Conservation (phyloP, 2,888 invertebrate species). For the Drosophila glabriapex region DNA sequence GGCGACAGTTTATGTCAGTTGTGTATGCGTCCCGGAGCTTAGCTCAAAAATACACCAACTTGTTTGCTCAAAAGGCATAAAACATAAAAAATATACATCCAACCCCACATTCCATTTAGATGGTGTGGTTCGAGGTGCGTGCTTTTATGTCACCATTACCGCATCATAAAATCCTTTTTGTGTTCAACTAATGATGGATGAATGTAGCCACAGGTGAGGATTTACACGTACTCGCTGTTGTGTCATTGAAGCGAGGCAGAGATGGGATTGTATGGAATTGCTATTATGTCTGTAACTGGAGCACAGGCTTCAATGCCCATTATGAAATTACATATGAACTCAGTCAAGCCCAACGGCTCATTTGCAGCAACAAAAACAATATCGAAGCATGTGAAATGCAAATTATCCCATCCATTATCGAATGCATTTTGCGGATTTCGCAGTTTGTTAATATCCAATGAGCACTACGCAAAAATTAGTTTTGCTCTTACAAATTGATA, state of each 20-base stretch:
- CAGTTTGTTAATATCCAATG: constrained; percentile 38
- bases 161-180: constrained; percentile 81
- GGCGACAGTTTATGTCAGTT: constrained; percentile 50
- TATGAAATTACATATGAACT: constrained; percentile 40
- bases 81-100: constrained; percentile 57
- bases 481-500: constrained; percentile 54
- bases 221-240: constrained; percentile 7
- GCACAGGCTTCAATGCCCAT: constrained; percentile 40
- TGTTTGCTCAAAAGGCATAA: constrained; percentile 80
- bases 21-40: constrained; percentile 45
- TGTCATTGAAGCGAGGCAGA: neutral
- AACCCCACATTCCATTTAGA: constrained; percentile 3
- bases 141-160: constrained; percentile 76
- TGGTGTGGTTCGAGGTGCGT: constrained; percentile 32
- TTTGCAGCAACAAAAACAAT: constrained; percentile 18
- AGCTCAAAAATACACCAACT: constrained; percentile 76
- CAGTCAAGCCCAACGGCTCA: constrained; percentile 16
- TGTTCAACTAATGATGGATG: constrained; percentile 80
- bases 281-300: constrained; percentile 30
- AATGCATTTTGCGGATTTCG: constrained; percentile 41
- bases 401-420: constrained; percentile 23
- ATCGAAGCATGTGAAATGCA: neutral
- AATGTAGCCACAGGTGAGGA: constrained; percentile 70
- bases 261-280: constrained; percentile 3
- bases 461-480: constrained; percentile 25